Evolutionary conservation across 23 tunicate species (phyloP), one percentile per base, ranked within the genome.

Genomic region (Halocynthia roretzi): DNA sequence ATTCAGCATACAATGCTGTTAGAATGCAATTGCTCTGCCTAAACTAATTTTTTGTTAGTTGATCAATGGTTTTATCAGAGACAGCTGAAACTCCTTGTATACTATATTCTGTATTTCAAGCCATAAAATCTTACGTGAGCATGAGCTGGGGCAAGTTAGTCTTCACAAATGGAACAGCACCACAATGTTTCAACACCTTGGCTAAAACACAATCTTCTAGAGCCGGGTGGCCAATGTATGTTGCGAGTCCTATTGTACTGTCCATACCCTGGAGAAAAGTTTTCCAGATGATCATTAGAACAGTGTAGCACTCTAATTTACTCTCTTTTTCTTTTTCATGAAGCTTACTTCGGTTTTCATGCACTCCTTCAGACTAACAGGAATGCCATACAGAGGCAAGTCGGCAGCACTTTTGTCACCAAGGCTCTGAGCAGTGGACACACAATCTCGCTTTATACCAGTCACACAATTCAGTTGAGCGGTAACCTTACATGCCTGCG

Each of bases 151-250:
- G 58, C 22, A 77, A 51, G 62, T 84, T 90, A n/a, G 89, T 90
- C 76, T 90, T 90, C 14, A 75, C 95, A 81, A 90, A 90, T 9
- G 96, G 96, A 70, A 90, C 75, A 20, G 96, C 96, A 7, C 96
- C 96, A 75, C 78, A 71, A 60, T 76, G 77, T 54, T 76, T 84
- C 69, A 90, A 63, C 11, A 90, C 96, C 75, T 80, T 61, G n/a
- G 82, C 96, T 55, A 90, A 23, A n/a, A 84, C 89, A 15, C 74
- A 62, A 61, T 90, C 96, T 52, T 68, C 75, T 7, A n/a, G 7
- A 7, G 85, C 67, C 18, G 71, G 77, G 48, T 52, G 8, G 51
- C 72, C 75, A 18, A 77, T 78, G 48, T 52, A 7, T 18, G 55
- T 52, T 21, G 53, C 72, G 50, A 87, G 22, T 9, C 93, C 93